Conservation (phyloP, 30 jellyfish, hydroid and myxozoan genomes). For the Rhopilema esculentum region DNA sequence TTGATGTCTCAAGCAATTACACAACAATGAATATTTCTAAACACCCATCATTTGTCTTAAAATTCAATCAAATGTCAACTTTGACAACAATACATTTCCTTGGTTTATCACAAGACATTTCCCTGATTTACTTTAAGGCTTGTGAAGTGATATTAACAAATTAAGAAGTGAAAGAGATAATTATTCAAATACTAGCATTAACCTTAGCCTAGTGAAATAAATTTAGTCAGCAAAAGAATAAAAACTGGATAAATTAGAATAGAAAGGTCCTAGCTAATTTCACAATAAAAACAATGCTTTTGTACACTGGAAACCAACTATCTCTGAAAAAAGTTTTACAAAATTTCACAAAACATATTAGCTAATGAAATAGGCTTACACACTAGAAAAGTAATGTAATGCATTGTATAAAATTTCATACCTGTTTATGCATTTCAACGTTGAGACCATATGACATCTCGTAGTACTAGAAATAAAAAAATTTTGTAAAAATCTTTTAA, state of each 20-base stretch:
- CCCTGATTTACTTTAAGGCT: too few relatives aligned
- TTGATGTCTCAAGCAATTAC: not conserved
- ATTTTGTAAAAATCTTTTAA: too few relatives aligned
- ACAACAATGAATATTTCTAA: not conserved
- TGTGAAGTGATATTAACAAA: too few relatives aligned
- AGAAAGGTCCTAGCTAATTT: too few relatives aligned
- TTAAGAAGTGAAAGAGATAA: not conserved
- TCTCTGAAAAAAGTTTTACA: too few relatives aligned
- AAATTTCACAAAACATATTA: too few relatives aligned
- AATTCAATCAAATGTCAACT: not conserved
- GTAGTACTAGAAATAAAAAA: conserved; percentile 75
- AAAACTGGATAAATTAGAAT: not conserved
- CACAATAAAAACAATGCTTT: too few relatives aligned
- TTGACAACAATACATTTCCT: not conserved
- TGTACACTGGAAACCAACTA: too few relatives aligned
- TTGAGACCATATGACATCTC: conserved; percentile 99
- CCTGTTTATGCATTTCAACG: conserved; percentile 99
- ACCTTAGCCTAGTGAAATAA: not conserved
- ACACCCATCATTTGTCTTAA: not conserved
- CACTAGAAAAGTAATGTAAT: too few relatives aligned
- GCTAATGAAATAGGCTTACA: too few relatives aligned
- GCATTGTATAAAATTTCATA: too few relatives aligned
- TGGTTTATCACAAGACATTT: not conserved
- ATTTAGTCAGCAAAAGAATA: not conserved
- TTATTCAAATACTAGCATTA: not conserved